These are phyloP conservation scores for Malacoraja senta DNA, from an alignment of 2,797 vertebrate species.

Conservation along the genomic window DNA sequence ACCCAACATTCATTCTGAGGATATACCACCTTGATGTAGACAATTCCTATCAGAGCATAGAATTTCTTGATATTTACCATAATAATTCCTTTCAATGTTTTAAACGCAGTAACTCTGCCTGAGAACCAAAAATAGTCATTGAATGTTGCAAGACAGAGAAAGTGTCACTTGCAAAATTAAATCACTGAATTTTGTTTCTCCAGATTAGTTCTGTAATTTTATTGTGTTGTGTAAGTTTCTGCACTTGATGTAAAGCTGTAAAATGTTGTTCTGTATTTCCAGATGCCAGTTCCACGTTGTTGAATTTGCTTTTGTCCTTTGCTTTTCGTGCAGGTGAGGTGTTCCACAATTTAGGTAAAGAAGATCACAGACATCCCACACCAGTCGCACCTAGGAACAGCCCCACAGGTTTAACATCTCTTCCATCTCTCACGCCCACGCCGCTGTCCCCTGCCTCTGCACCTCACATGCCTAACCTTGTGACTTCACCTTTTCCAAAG, in stretches of 20 bases:
- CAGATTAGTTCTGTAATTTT: background rate
- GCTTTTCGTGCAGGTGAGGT: constrained; percentile 69
- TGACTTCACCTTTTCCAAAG: constrained; percentile 78
- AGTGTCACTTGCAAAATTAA: background rate
- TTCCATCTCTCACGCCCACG: constrained; percentile 71
- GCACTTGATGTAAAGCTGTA: background rate
- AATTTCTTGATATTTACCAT: background rate
- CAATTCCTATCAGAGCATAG: background rate
- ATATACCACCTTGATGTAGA: background rate
- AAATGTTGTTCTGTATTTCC: background rate
- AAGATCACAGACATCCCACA: constrained; percentile 76
- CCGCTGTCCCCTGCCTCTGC: constrained; percentile 66
- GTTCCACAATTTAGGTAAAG: constrained; percentile 85
- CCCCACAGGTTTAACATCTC: constrained; percentile 72
- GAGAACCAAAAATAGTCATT: background rate
- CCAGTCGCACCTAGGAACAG: constrained; percentile 73
- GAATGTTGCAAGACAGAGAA: background rate
- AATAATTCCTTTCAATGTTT: background rate
- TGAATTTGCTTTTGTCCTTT: constrained; percentile 17
- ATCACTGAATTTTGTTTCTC: background rate
- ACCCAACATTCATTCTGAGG: background rate
- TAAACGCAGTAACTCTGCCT: background rate
- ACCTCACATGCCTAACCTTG: constrained; percentile 73
- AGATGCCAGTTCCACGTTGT: background rate
- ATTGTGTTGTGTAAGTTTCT: background rate